Evolutionary conservation across 1,140 invertebrate genomes (phyloP).

Genomic region (Mamestra configurata): DNA sequence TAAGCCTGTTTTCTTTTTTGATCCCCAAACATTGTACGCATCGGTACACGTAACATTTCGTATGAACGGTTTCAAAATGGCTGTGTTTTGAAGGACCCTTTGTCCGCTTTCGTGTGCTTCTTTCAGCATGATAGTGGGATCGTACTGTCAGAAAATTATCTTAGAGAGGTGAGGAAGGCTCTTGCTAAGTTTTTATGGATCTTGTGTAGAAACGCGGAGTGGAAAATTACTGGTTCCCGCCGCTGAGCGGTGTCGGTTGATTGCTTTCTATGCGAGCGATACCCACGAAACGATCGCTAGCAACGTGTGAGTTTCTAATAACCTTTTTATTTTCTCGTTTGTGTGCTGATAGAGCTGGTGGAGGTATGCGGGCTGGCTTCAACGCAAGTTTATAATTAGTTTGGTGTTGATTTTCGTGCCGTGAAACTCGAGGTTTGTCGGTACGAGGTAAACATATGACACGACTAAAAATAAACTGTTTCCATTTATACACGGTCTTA

Average conservation of each 20-base stretch:
- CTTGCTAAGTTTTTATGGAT: slow-evolving; percentile 61
- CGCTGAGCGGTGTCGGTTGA: slow-evolving; percentile 75
- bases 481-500: slow-evolving; percentile 50
- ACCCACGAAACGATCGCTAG: slow-evolving; percentile 72
- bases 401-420: slow-evolving; percentile 58
- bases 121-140: slow-evolving; percentile 87
- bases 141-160: slow-evolving; percentile 82
- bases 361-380: slow-evolving; percentile 50
- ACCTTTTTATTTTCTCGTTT: slow-evolving; percentile 71
- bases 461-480: slow-evolving; percentile 60
- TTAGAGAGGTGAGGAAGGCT: slow-evolving; percentile 83
- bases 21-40: slow-evolving; percentile 72
- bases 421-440: slow-evolving; percentile 41
- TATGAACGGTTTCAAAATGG: slow-evolving; percentile 88
- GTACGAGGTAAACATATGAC: slow-evolving; percentile 66
- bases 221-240: slow-evolving; percentile 84
- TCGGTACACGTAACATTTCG: slow-evolving; percentile 83
- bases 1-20: slow-evolving; percentile 71
- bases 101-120: slow-evolving; percentile 86
- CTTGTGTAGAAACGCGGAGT: slow-evolving; percentile 65
- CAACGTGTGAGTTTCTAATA: slow-evolving; percentile 85
- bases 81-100: slow-evolving; percentile 88
- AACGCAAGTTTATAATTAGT: slow-evolving; percentile 55
- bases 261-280: slow-evolving; percentile 82
- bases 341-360: slow-evolving; percentile 58